Base-by-base conservation (phyloP, 2,888 invertebrate genomes). In the Athrips mouffetella region DNA sequence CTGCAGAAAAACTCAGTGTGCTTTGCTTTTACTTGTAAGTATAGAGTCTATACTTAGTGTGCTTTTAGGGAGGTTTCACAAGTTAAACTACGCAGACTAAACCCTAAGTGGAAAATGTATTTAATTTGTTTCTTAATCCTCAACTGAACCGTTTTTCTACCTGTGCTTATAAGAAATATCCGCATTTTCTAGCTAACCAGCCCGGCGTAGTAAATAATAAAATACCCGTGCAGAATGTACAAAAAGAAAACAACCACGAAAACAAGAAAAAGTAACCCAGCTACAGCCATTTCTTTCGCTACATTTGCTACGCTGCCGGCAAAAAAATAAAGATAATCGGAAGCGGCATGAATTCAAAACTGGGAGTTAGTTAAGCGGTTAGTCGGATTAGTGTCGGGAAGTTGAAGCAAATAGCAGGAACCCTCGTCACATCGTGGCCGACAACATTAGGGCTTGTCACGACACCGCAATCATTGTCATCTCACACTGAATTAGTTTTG, bases 371-470 rank as follows among this genome's bases (percentile, higher is more conserved):
- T 58, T 58, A 52, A 53, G 56, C 47, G 58, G 52, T 57, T 59
- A 62, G 62, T 65, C 60, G 58, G 58, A 63, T 62, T 60, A 64
- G 55, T 63, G 60, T 65, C 60, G 57, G 56, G 59, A 60, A 62
- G 61, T 64, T 61, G 60, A 57, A 67, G 70, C 68, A 75, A 75
- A 75, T 69, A 68, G 59, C 55, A 62, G 60, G 63, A 68, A 77
- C 78, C 79, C 76, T 76, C 67, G 63, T 79, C 79, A 76, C 56
- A 50, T 48, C 52, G 70, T 67, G 63, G 65, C 56, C 60, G 69
- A 73, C 73, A 70, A 63, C 67, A 73, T 76, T 71, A 77, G 62
- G 63, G 66, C 68, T 68, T 67, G 65, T 73, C 67, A 70, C 73
- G 63, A 70, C 67, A n/a, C 65, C 60, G 64, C 69, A 70, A 72